Percentiles rank a stretch among this genome's conserved stretches.
phyloP scores from a whole-genome alignment of 2,113 vertebrate genomes.

The Cariama cristata region DNA sequence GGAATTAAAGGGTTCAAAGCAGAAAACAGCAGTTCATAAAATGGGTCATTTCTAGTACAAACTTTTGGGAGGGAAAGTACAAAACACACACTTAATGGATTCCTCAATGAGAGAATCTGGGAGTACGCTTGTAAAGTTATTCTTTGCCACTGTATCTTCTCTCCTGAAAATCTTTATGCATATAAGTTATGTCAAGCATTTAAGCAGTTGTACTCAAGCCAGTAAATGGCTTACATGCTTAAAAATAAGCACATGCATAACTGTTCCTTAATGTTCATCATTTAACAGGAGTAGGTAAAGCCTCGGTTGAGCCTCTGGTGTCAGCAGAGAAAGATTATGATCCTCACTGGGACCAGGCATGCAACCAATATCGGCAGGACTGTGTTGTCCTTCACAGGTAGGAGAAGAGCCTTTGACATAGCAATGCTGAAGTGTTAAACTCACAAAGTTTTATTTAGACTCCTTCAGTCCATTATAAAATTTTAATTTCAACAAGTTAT shows the following conservation, averaged over 20 bases:
- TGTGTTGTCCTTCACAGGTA: not conserved
- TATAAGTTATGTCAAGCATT: not conserved
- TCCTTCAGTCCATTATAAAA: fast-evolving
- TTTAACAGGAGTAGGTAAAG: not conserved
- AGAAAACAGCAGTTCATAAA: not conserved
- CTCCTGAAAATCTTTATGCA: not conserved
- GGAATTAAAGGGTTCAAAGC: not conserved
- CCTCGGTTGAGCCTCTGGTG: not conserved
- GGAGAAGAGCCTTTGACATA: not conserved
- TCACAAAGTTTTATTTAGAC: not conserved
- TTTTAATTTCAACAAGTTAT: not conserved
- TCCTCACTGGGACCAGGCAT: not conserved
- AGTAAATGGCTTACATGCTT: not conserved
- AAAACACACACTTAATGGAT: not conserved
- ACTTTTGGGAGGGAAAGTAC: not conserved
- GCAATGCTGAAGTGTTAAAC: not conserved
- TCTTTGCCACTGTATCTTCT: not conserved
- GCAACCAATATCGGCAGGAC: fast-evolving
- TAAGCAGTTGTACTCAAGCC: not conserved
- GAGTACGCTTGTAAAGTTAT: not conserved
- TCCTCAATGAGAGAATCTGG: not conserved
- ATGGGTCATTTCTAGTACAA: constrained; percentile 42
- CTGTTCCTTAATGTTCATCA: not conserved
- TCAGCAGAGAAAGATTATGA: not conserved
- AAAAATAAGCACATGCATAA: not conserved